Evolutionary conservation across 2,797 vertebrate genomes (phyloP).

Genomic region (Ctenosaura bakeri): DNA sequence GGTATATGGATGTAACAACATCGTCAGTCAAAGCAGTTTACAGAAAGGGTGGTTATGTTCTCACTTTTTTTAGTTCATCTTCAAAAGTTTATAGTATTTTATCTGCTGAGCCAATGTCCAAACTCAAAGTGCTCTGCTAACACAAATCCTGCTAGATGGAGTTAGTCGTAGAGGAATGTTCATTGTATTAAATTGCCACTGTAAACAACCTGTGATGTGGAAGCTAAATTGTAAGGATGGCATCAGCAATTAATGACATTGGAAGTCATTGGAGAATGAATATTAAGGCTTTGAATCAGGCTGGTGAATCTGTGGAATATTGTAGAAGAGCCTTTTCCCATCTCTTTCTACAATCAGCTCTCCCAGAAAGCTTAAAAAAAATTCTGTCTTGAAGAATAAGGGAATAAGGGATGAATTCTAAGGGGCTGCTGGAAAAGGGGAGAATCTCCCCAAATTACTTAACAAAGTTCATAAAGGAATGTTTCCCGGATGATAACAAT

Average conservation of each 20-base stretch:
- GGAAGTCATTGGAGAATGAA: neutral
- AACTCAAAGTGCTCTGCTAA: neutral
- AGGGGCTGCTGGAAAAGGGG: no score
- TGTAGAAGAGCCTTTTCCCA: neutral
- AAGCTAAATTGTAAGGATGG: neutral
- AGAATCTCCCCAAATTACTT: no score
- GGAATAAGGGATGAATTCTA: no score
- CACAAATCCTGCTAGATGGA: neutral
- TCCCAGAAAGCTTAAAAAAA: neutral
- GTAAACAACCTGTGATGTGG: neutral
- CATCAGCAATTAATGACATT: neutral
- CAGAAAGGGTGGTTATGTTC: slow-evolving; percentile 42
- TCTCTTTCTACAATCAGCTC: neutral
- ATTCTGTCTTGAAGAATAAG: no score
- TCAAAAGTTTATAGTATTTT: slow-evolving; percentile 35
- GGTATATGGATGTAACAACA: neutral
- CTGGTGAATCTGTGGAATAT: neutral
- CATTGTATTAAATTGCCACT: neutral
- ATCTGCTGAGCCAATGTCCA: slow-evolving; percentile 33
- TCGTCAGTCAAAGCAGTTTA: slow-evolving; percentile 1
- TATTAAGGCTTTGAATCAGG: neutral
- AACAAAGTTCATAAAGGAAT: no score
- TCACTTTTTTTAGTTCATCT: slow-evolving; percentile 49
- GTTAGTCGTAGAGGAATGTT: neutral
- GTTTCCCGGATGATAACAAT: neutral